Percentiles rank a stretch among this genome's conserved stretches.
Conservation (phyloP, 2,113 vertebrate genomes). For the Puma concolor region DNA sequence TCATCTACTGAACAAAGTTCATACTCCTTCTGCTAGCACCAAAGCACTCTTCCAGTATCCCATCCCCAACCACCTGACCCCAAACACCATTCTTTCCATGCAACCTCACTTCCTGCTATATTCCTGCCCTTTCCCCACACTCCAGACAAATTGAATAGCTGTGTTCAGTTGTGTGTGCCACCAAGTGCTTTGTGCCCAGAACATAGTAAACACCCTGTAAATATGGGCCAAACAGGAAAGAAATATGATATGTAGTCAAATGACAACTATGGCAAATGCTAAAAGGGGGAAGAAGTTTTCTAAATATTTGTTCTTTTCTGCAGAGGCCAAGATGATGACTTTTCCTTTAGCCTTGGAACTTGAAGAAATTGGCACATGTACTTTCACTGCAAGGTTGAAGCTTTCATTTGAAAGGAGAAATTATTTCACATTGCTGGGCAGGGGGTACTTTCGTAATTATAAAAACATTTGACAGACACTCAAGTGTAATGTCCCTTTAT, state of each 20-base stretch:
- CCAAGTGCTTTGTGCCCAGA: neutral
- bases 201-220: neutral
- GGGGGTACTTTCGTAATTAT: neutral
- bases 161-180: neutral
- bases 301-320: conserved; percentile 19
- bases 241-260: neutral
- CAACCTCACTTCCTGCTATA: neutral
- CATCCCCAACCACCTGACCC: neutral
- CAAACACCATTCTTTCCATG: neutral
- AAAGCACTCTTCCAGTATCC: fast-evolving
- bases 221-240: conserved; percentile 23
- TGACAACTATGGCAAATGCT: neutral
- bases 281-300: neutral
- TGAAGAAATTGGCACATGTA: neutral
- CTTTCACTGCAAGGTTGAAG: neutral
- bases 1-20: neutral
- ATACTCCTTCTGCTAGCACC: neutral
- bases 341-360: neutral
- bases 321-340: neutral
- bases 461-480: neutral
- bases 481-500: neutral
- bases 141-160: neutral
- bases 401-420: conserved; percentile 13
- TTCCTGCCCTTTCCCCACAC: neutral
- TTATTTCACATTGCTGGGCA: neutral